Base-by-base conservation (phyloP, 2,888 invertebrate genomes). In the Furcula furcula region DNA sequence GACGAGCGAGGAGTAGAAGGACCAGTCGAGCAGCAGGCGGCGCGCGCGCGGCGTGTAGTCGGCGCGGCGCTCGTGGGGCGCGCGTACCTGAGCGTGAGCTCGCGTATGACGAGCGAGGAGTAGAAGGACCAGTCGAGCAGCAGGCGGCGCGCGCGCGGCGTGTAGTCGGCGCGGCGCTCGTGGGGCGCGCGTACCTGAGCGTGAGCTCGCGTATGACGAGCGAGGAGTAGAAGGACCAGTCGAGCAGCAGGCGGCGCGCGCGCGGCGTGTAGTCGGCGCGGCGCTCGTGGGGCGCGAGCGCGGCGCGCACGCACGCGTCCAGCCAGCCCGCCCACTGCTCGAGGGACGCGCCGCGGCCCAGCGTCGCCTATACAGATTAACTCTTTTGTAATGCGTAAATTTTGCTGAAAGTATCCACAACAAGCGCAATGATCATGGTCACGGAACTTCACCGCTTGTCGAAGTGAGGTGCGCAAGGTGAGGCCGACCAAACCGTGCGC, bases 311-410 rank as follows among this genome's bases (percentile, higher is more conserved):
- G 48, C 98, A 98, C 35, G 94, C 92, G 76, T 98, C 98, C 61
- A 99, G 90, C 99, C 99, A 99, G 31, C 93, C 92, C 14, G 98
- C 98, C 99, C 99, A 99, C 76, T 98, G 96, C 78, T 98, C 98
- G 55, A 99, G 89, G 1, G 97, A 94, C 61, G 97, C 96, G 78
- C 97, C 97, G 68, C 97, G 96, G 43, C 97, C 96, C 29, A 97
- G 84, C 0, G 96, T 96, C n/a, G 94, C 91, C 82, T 85, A 63
- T n/a, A 2, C 1, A 19, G 26, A n/a, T 7, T 2, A 19, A n/a
- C n/a, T n/a, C n/a, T n/a, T n/a, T n/a, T n/a, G n/a, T n/a, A n/a
- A n/a, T n/a, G n/a, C n/a, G n/a, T n/a, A n/a, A n/a, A n/a, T n/a
- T n/a, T n/a, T n/a, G n/a, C n/a, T n/a, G n/a, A n/a, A n/a, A n/a